Conservation (phyloP, 2,888 invertebrate genomes). For the Julus scandinavius region DNA sequence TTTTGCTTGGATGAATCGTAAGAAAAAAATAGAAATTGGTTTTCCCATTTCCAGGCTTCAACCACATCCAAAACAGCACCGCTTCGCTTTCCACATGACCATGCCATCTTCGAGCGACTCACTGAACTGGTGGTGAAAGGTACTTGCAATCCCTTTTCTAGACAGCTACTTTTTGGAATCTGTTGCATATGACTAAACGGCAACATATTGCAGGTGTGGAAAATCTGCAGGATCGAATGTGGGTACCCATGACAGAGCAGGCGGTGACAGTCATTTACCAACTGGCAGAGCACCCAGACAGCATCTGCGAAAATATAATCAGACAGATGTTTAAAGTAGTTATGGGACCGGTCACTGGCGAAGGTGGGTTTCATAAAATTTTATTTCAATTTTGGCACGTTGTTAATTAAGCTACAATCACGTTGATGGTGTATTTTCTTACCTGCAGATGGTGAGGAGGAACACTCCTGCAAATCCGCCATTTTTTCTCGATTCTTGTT, state of each 20-base stretch:
- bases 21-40: background rate
- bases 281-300: conserved; percentile 73
- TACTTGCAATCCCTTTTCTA: background rate
- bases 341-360: background rate
- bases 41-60: conserved; percentile 41
- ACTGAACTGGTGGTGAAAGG: conserved; percentile 59
- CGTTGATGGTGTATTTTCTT: background rate
- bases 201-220: conserved; percentile 65
- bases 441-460: conserved; percentile 26
- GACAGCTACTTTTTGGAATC: background rate
- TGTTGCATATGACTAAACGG: background rate
- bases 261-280: conserved; percentile 73
- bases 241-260: conserved; percentile 71
- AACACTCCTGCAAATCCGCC: background rate
- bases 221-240: conserved; percentile 68
- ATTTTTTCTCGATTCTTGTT: conserved; percentile 68
- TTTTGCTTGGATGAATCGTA: background rate
- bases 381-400: background rate
- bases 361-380: background rate
- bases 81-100: conserved; percentile 67
- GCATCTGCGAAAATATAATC: conserved; percentile 64
- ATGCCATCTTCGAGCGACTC: conserved; percentile 71
- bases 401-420: background rate
- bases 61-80: conserved; percentile 49
- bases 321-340: conserved; percentile 56